These are phyloP conservation scores for Tenthredo amoena DNA, from an alignment of 2,888 invertebrate species.

Conservation along the genomic window DNA sequence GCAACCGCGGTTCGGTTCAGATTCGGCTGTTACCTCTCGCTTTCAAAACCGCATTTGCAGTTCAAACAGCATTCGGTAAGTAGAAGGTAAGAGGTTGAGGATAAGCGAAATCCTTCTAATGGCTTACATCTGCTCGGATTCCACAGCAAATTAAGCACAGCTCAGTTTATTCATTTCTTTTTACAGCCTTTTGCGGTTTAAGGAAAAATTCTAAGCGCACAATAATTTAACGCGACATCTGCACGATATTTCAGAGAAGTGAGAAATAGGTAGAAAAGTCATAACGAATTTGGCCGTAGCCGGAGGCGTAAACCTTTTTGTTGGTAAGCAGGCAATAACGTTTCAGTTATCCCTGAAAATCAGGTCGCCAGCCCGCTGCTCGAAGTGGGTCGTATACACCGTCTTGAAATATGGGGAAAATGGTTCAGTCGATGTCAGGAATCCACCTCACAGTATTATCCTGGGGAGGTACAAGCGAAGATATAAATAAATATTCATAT, in stretches of 20 bases:
- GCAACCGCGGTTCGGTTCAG: background rate
- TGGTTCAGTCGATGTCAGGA: conserved; percentile 5
- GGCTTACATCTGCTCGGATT: background rate
- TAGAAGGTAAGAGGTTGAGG: background rate
- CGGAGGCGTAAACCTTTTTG: background rate
- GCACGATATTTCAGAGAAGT: background rate
- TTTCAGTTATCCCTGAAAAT: conserved; percentile 22
- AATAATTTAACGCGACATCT: background rate
- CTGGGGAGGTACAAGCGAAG: background rate
- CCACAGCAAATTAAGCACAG: background rate
- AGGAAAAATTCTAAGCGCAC: background rate
- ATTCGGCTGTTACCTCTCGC: background rate
- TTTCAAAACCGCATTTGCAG: conserved; percentile 13
- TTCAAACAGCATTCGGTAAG: conserved; percentile 9
- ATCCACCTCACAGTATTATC: background rate
- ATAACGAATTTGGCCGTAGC: background rate
- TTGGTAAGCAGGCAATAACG: conserved; percentile 21
- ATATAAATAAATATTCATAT: conserved; percentile 43
- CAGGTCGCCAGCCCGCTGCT: background rate
- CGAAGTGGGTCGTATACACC: background rate
- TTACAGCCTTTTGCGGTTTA: background rate
- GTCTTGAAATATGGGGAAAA: conserved; percentile 26
- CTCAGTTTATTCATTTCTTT: background rate
- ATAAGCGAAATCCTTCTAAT: background rate
- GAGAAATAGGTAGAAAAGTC: conserved; percentile 10